Conservation (phyloP, 2,888 invertebrate species). For the Acutogordius australiensis region DNA sequence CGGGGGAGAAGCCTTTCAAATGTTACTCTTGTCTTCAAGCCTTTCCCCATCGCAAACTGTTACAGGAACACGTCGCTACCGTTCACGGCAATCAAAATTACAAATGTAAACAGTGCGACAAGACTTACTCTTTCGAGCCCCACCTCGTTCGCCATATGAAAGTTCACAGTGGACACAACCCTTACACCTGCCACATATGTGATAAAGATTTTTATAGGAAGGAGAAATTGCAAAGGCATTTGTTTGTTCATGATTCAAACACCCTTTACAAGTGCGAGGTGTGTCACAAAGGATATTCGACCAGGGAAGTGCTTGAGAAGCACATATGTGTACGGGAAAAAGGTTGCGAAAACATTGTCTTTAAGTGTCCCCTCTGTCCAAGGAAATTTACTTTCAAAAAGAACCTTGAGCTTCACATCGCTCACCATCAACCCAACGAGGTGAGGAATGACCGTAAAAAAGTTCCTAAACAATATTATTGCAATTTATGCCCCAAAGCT, state of each 20-base stretch:
- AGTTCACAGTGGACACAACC: conserved; percentile 3
- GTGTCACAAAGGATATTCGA: conserved; percentile 5
- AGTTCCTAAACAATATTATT: conserved; percentile 10
- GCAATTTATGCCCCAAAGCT: not conserved
- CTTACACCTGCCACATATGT: conserved; percentile 2
- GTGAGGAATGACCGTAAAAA: conserved; percentile 4
- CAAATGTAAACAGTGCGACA: not conserved
- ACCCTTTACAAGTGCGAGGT: conserved; percentile 5
- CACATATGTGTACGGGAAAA: not conserved
- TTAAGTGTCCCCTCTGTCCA: not conserved
- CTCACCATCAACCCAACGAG: conserved; percentile 7
- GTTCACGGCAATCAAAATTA: conserved; percentile 1
- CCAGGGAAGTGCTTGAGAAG: not conserved
- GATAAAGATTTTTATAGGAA: conserved; percentile 3
- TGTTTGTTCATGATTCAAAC: conserved; percentile 9
- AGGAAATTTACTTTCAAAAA: conserved; percentile 1
- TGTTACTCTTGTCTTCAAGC: not conserved
- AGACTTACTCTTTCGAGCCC: conserved; percentile 2
- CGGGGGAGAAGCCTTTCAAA: not conserved
- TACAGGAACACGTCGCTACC: not conserved
- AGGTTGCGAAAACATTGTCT: conserved; percentile 6
- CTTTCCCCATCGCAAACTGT: conserved; percentile 4
- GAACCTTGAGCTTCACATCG: conserved; percentile 4
- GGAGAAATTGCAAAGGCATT: conserved; percentile 5
- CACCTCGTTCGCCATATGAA: not conserved